phyloP scores from a whole-genome alignment of 1,140 invertebrate genomes.

The Papilio polytes region DNA sequence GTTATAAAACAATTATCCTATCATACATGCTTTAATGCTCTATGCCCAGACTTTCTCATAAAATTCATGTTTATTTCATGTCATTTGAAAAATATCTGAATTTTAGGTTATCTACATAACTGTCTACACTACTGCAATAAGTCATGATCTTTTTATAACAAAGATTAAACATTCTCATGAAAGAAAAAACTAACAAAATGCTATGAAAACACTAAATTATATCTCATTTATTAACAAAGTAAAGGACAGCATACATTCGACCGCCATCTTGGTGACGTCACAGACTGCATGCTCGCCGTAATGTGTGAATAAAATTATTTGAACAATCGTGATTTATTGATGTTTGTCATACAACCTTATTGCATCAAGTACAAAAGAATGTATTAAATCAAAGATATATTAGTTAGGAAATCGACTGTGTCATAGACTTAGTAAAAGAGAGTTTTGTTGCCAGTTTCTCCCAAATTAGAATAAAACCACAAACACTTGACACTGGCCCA shows the following conservation, averaged over 20 bases:
- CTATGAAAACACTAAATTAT: neutral
- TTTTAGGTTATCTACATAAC: too few species aligned
- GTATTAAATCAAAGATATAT: neutral
- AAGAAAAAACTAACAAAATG: neutral
- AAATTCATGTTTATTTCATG: too few species aligned
- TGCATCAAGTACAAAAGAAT: neutral
- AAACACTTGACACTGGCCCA: too few species aligned
- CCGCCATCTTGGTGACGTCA: conserved; percentile 20
- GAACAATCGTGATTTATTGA: conserved; percentile 22
- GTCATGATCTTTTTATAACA: neutral
- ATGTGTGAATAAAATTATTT: conserved; percentile 25
- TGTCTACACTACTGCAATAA: too few species aligned
- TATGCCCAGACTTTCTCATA: too few species aligned
- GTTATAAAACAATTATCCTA: neutral
- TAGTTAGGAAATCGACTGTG: too few species aligned
- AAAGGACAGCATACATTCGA: neutral
- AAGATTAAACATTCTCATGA: neutral
- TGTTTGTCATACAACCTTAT: neutral
- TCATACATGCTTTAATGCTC: too few species aligned
- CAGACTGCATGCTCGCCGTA: neutral
- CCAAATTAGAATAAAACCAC: too few species aligned
- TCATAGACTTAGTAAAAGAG: too few species aligned
- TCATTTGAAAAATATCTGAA: too few species aligned
- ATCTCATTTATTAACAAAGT: conserved; percentile 1
- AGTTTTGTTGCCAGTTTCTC: too few species aligned